A percentile compares a stretch with the other conserved stretches of the same genome.
These are phyloP conservation scores for Sternarchorhynchus goeldii DNA, from an alignment of 2,797 vertebrate species.

Conservation along the genomic window DNA sequence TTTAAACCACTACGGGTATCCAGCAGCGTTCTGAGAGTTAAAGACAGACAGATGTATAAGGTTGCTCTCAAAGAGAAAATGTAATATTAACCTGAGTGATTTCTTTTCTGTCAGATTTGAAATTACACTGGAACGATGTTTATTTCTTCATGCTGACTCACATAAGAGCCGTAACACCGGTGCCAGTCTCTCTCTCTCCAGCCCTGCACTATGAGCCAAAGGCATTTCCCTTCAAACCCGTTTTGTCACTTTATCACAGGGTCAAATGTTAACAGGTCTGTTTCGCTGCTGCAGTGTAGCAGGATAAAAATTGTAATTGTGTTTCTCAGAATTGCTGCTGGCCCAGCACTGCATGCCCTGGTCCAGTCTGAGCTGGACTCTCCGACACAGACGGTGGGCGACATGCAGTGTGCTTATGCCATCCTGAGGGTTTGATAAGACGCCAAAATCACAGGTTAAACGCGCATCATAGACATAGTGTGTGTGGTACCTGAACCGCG, in stretches of 20 bases:
- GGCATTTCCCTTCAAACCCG: conserved; percentile 69
- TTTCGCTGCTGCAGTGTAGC: conserved; percentile 67
- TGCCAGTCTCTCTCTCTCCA: conserved; percentile 52
- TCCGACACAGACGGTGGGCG: conserved; percentile 4
- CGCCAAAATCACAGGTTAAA: conserved; percentile 1
- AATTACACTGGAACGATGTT: conserved; percentile 51
- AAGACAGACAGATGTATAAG: conserved; percentile 26
- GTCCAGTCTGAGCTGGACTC: conserved; percentile 27
- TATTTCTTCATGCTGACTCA: conserved; percentile 55
- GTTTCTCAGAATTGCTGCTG: conserved; percentile 63
- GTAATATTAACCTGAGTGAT: conserved; percentile 46
- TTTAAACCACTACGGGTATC: conserved; percentile 17
- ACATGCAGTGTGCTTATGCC: conserved; percentile 11
- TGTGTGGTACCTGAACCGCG: background rate
- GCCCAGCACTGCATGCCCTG: conserved; percentile 37
- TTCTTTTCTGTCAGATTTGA: conserved; percentile 40
- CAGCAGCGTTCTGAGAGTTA: conserved; percentile 21
- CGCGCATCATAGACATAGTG: background rate
- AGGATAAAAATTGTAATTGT: conserved; percentile 72
- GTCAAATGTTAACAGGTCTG: conserved; percentile 76
- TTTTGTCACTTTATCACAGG: conserved; percentile 70
- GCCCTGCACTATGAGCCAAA: conserved; percentile 61
- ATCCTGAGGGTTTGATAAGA: background rate
- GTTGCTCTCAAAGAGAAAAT: conserved; percentile 52
- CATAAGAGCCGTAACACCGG: conserved; percentile 51